These are phyloP conservation scores for Lottia gigantea DNA, from an alignment of 2,888 invertebrate genomes.

Conservation along the genomic window DNA sequence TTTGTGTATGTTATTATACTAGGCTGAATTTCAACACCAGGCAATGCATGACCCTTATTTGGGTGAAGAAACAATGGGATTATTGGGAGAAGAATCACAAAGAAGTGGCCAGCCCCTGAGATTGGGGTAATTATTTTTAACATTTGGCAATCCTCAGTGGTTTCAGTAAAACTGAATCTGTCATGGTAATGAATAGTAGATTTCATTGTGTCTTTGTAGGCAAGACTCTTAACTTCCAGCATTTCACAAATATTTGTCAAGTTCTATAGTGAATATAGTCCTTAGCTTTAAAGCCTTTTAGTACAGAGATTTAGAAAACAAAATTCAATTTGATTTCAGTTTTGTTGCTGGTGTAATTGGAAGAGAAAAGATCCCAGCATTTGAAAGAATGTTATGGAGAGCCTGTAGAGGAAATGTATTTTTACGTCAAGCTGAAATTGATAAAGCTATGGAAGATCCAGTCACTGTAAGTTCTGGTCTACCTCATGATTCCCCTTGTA, in stretches of 20 bases:
- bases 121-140: constrained; percentile 80
- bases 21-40: constrained; percentile 65
- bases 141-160: background rate
- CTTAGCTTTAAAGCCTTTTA: no score
- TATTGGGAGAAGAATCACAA: constrained; percentile 95
- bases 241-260: no score
- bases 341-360: constrained; percentile 99
- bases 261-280: no score
- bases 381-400: constrained; percentile 96
- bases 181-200: no score
- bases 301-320: no score
- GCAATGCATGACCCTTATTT: constrained; percentile 93
- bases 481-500: no score
- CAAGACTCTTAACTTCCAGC: no score
- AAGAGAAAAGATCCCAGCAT: constrained; percentile 93
- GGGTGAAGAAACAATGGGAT: constrained; percentile 83
- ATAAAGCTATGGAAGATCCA: constrained; percentile 83
- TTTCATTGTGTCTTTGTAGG: no score
- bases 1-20: constrained; percentile 34
- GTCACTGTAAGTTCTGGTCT: constrained; percentile 57
- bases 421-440: constrained; percentile 93
- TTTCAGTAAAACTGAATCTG: no score
- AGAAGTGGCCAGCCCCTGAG: constrained; percentile 89
- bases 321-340: constrained; percentile 70
- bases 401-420: constrained; percentile 95